Evolutionary conservation across 1,140 invertebrate genomes (phyloP), one percentile per base, ranked within the genome.

Genomic region (Trichonephila clavata): DNA sequence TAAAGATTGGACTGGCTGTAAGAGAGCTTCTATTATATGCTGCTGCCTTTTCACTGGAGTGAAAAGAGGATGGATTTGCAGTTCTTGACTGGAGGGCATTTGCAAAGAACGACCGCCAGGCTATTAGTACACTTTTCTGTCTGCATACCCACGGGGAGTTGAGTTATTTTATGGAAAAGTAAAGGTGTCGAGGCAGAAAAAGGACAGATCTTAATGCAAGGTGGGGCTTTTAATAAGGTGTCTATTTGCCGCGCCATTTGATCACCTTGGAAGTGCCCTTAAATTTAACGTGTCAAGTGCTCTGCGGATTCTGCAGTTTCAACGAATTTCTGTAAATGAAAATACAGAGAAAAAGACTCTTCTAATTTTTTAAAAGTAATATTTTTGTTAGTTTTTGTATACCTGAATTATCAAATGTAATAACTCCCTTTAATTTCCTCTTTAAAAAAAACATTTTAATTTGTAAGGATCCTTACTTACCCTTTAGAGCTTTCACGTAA

Each of bases 41-140:
- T 43, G 13, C 50, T 84, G 83, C 83, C 83, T 84, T 84, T 84
- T 84, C 83, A 32, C 24, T 60, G n/a, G 32, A 57, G 50, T 50
- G 50, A 50, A 50, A 50, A 59, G 50, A 68, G 80, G 50, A 18
- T 20, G 80, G 24, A 84, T 50, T 50, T 71, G 65, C 24, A 57
- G n/a, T 50, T n/a, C 8, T 50, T 89, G 86, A 61, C 87, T 77
- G 2, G 50, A 71, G 63, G 87, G 63, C 87, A 89, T 32, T 71
- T 89, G 61, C 39, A 63, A 89, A 50, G 60, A 88, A 65, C 32
- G 3, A 57, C 63, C 16, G 87, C 39, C 21, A 21, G 21, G 39
- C 50, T 71, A 43, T 71, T 89, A 59, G 87, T 68, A 32, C 32
- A 18, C 8, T 84, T 43, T 50, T 8, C 50, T 59, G 50, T 84